phyloP scores from a whole-genome alignment of 2,797 vertebrate species.

The Muscicapa comitata region DNA sequence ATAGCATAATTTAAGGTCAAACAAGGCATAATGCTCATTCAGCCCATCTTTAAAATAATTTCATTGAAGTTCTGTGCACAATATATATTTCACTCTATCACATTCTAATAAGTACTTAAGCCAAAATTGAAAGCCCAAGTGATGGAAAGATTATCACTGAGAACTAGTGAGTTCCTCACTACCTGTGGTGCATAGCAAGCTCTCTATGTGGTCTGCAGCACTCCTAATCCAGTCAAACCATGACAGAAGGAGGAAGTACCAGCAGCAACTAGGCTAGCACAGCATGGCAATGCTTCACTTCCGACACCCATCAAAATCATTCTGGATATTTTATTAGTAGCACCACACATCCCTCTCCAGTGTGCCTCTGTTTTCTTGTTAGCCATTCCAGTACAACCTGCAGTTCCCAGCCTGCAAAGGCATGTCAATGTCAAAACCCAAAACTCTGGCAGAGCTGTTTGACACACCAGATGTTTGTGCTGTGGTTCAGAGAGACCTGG shows the following conservation, averaged over 20 bases:
- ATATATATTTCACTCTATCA: background rate
- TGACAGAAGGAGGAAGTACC: background rate
- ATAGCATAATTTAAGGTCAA: background rate
- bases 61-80: background rate
- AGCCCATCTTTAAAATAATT: background rate
- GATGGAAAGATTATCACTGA: background rate
- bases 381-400: background rate
- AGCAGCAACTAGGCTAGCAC: background rate
- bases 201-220: background rate
- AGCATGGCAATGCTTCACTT: accelerated
- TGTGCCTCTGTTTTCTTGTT: background rate
- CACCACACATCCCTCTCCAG: background rate
- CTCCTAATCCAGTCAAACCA: background rate
- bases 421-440: accelerated
- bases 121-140: background rate
- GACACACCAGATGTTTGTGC: background rate
- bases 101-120: background rate
- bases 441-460: background rate
- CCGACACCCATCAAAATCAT: background rate
- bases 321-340: background rate
- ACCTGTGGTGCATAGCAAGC: background rate
- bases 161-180: background rate
- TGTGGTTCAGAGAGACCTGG: accelerated
- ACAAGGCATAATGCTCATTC: background rate
- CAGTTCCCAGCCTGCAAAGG: background rate